phyloP scores from a whole-genome alignment of 2,888 invertebrate genomes.

The Ceratothoa steindachneri region DNA sequence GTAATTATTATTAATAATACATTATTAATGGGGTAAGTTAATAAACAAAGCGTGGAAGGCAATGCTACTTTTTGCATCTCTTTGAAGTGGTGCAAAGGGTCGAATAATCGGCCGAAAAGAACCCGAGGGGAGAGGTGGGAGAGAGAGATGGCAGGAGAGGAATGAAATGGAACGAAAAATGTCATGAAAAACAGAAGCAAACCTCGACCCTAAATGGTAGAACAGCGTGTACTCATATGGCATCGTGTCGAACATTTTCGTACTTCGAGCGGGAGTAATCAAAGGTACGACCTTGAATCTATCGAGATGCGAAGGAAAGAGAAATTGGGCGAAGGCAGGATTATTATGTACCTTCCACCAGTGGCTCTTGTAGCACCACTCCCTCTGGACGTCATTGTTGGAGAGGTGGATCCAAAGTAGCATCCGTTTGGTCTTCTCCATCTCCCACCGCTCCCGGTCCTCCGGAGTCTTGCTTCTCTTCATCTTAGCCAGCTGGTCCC shows the following conservation, averaged over 20 bases:
- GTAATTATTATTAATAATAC: no score
- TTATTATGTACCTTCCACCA: constrained; percentile 52
- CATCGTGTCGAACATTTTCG: no score
- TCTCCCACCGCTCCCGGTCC: constrained; percentile 48
- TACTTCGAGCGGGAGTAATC: no score
- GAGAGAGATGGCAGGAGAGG: not conserved
- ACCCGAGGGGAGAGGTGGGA: not conserved
- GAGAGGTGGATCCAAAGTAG: constrained; percentile 50
- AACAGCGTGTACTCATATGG: no score
- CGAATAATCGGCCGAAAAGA: not conserved
- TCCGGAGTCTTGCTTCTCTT: constrained; percentile 38
- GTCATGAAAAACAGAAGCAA: no score
- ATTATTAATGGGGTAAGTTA: no score
- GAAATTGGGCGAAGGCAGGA: no score
- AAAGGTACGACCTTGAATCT: no score
- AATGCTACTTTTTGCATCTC: no score
- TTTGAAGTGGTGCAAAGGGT: not conserved
- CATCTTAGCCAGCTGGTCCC: constrained; percentile 49
- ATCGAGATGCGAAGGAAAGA: no score
- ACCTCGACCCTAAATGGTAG: no score
- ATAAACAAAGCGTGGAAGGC: no score
- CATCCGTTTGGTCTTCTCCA: constrained; percentile 50
- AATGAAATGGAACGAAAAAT: constrained; percentile 1
- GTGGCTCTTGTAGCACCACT: constrained; percentile 33
- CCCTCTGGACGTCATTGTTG: constrained; percentile 39